These are phyloP conservation scores for Meles meles DNA, from an alignment of 2,113 vertebrate genomes.

Conservation along the genomic window DNA sequence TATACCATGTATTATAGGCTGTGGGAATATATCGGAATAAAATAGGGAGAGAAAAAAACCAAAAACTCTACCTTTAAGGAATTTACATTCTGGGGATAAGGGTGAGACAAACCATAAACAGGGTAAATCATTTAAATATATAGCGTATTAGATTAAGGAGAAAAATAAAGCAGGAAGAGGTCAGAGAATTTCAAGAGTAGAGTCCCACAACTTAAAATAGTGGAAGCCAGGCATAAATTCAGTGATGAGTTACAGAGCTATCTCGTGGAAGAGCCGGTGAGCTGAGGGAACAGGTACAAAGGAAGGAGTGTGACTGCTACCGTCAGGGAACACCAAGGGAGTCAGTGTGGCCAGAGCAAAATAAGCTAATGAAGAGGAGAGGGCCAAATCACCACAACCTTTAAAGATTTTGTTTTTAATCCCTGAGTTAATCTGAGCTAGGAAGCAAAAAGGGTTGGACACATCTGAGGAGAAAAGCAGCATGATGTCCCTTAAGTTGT, in stretches of 20 bases:
- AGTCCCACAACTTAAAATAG: not conserved
- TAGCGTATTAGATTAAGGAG: not conserved
- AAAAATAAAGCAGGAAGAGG: not conserved
- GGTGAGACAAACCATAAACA: not conserved
- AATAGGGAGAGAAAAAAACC: not conserved
- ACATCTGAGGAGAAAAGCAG: not conserved
- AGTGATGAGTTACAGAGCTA: not conserved
- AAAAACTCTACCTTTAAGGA: not conserved
- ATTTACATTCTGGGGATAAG: not conserved
- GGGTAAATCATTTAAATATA: not conserved
- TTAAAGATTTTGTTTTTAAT: not conserved
- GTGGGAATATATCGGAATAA: not conserved
- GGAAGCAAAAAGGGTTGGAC: not conserved
- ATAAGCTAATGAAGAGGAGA: not conserved
- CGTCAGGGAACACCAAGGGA: not conserved
- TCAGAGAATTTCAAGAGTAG: not conserved
- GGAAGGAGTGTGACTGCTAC: not conserved
- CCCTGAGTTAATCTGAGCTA: not conserved
- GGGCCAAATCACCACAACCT: not conserved
- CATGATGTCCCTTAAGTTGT: not conserved
- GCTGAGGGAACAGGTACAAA: not conserved
- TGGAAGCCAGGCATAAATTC: not conserved
- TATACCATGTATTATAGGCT: not conserved
- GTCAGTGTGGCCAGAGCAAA: not conserved
- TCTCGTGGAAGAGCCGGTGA: not conserved